phyloP scores from a whole-genome alignment of 2,113 vertebrate species.

The Apus apus region DNA sequence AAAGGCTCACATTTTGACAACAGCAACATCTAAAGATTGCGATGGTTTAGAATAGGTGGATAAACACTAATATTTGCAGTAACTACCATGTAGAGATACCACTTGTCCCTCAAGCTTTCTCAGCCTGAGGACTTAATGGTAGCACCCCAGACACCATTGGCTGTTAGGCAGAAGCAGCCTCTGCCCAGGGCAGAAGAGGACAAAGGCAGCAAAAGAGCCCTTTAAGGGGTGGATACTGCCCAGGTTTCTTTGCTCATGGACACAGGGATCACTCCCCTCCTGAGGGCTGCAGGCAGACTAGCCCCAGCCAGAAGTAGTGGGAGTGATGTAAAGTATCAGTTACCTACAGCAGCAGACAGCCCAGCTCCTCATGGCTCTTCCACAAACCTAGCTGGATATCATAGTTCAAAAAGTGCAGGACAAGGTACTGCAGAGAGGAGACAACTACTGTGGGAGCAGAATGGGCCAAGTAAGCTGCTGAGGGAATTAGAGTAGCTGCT shows the following conservation, averaged over 20 bases:
- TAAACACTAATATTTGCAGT: neutral
- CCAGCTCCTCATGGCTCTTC: neutral
- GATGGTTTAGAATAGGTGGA: neutral
- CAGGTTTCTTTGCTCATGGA: neutral
- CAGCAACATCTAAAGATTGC: neutral
- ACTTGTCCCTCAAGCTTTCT: neutral
- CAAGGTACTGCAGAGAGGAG: neutral
- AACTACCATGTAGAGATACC: neutral
- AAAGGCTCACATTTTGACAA: neutral
- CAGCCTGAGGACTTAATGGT: neutral
- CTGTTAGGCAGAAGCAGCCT: neutral
- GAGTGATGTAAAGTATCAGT: rapidly evolving
- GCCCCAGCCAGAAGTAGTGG: rapidly evolving
- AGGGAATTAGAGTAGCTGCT: neutral
- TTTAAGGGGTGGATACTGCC: neutral
- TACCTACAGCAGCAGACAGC: neutral
- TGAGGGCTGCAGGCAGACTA: neutral
- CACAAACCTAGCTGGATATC: neutral
- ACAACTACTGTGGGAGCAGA: neutral
- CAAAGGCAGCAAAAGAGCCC: neutral
- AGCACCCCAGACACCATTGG: neutral
- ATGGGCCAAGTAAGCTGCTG: neutral
- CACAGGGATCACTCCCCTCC: neutral
- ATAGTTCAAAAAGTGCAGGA: neutral
- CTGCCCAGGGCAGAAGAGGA: neutral